A percentile compares a stretch with the other conserved stretches of the same genome.
Evolutionary conservation across 2,888 invertebrate species (phyloP).

Genomic region (Phortica magna): DNA sequence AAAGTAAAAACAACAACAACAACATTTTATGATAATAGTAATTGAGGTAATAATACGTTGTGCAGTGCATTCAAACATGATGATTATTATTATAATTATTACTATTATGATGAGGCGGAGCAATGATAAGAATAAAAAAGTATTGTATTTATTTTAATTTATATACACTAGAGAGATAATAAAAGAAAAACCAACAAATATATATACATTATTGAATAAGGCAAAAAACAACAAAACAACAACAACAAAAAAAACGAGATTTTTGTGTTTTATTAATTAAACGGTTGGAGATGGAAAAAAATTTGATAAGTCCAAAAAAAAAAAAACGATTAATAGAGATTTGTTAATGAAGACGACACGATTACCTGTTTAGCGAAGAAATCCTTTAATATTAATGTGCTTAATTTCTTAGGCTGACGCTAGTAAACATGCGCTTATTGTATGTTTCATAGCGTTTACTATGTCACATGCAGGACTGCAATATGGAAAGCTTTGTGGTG

Average conservation of each 20-base stretch:
- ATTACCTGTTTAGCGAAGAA: too few species aligned
- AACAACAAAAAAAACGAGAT: neutral
- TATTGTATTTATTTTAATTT: conserved; percentile 78
- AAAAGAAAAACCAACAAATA: conserved; percentile 71
- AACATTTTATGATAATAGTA: conserved; percentile 57
- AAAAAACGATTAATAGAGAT: neutral
- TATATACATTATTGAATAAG: conserved; percentile 74
- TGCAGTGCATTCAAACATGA: neutral
- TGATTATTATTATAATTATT: conserved; percentile 49
- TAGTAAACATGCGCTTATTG: too few species aligned
- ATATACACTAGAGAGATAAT: conserved; percentile 78
- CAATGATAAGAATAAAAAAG: conserved; percentile 51
- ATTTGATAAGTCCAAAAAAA: neutral
- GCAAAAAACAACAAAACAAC: conserved; percentile 49
- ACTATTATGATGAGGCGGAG: conserved; percentile 60
- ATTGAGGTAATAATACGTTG: conserved; percentile 44
- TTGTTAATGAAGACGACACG: too few species aligned
- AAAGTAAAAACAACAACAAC: conserved; percentile 45
- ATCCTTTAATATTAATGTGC: too few species aligned
- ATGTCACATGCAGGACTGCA: too few species aligned
- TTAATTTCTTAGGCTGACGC: too few species aligned
- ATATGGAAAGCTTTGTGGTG: too few species aligned
- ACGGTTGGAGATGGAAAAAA: neutral
- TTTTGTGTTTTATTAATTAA: conserved; percentile 9
- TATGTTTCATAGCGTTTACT: too few species aligned